phyloP scores from a whole-genome alignment of 2,797 vertebrate species.

The Anisognathus igniventris region DNA sequence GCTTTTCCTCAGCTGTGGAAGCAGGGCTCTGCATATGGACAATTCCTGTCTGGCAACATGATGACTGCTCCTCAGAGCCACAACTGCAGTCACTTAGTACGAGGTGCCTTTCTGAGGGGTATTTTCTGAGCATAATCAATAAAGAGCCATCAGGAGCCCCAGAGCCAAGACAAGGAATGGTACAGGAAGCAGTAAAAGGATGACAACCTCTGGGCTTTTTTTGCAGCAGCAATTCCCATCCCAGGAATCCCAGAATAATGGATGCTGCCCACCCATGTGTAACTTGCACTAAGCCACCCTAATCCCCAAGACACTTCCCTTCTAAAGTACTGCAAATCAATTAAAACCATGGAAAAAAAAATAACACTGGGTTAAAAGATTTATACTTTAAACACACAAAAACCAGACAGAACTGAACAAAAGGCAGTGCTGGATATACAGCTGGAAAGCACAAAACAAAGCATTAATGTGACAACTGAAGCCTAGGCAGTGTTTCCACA shows the following conservation, averaged over 20 bases:
- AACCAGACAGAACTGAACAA: slow-evolving; percentile 56
- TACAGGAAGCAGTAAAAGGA: background rate
- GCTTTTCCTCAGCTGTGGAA: background rate
- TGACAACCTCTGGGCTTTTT: background rate
- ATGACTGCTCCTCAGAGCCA: background rate
- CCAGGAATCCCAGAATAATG: background rate
- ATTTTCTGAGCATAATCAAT: slow-evolving; percentile 59
- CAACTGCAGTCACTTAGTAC: background rate
- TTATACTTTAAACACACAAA: slow-evolving; percentile 54
- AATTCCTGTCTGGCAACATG: background rate
- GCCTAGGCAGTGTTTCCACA: slow-evolving; percentile 21
- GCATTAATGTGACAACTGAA: slow-evolving; percentile 51
- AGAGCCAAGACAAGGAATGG: background rate
- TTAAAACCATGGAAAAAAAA: slow-evolving; percentile 37
- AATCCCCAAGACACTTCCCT: slow-evolving; percentile 29
- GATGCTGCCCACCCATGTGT: slow-evolving; percentile 25
- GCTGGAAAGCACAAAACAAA: slow-evolving; percentile 62
- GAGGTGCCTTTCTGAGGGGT: background rate
- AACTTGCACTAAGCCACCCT: slow-evolving; percentile 28
- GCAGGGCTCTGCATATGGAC: background rate
- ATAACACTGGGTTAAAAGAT: slow-evolving; percentile 53
- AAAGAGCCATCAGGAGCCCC: slow-evolving; percentile 2
- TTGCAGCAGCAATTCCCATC: slow-evolving; percentile 2
- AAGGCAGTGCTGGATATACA: slow-evolving; percentile 44
- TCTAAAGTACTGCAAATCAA: slow-evolving; percentile 50